A percentile compares a stretch with the other conserved stretches of the same genome.
phyloP scores from a whole-genome alignment of 2,888 invertebrate genomes.

The Drosophila falleni region DNA sequence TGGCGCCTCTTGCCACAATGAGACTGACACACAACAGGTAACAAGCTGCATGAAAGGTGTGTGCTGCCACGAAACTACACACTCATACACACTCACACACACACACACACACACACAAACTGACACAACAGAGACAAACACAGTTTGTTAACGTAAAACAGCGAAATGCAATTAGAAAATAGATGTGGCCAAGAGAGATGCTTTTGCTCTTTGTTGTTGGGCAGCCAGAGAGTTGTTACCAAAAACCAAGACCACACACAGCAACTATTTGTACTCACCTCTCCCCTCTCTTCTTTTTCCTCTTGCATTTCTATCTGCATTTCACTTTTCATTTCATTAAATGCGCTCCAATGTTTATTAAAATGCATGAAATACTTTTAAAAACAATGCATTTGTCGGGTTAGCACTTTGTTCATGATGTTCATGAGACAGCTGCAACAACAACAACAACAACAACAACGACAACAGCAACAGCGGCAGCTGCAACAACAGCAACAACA shows the following conservation, averaged over 20 bases:
- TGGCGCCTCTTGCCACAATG: conserved; percentile 34
- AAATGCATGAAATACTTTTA: conserved; percentile 71
- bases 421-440: conserved; percentile 64
- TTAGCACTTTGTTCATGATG: conserved; percentile 56
- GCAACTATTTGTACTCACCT: conserved; percentile 3
- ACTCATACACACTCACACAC: conserved; percentile 23
- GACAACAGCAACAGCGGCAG: conserved; percentile 22
- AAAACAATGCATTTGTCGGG: conserved; percentile 56
- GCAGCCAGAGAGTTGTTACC: conserved; percentile 30
- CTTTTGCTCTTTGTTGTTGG: conserved; percentile 28
- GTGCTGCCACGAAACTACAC: conserved; percentile 49
- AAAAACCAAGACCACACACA: conserved; percentile 42
- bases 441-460: conserved; percentile 23
- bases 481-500: conserved; percentile 36
- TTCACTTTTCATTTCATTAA: conserved; percentile 62
- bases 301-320: not conserved
- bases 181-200: conserved; percentile 64
- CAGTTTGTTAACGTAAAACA: conserved; percentile 43
- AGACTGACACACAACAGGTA: conserved; percentile 32
- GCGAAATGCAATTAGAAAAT: conserved; percentile 78
- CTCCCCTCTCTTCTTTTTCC: not conserved
- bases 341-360: conserved; percentile 72
- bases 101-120: conserved; percentile 8
- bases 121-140: not conserved
- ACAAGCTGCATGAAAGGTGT: conserved; percentile 62